Conservation (phyloP, 2,113 vertebrate genomes). For the Tapirus terrestris region DNA sequence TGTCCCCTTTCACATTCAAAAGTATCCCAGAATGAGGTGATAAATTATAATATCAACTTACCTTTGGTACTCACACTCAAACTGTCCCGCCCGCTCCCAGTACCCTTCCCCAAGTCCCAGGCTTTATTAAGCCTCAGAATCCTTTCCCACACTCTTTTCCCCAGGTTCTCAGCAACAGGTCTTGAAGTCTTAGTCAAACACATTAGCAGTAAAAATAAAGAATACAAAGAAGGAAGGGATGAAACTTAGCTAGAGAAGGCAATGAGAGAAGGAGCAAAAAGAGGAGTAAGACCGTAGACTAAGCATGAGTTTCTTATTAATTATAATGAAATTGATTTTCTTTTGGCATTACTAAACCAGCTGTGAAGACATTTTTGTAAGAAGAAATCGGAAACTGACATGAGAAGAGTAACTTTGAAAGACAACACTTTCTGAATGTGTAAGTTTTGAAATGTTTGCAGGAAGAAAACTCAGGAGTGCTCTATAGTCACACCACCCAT, state of each 20-base stretch:
- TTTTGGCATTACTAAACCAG: background rate
- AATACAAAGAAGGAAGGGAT: background rate
- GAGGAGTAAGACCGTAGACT: background rate
- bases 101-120: background rate
- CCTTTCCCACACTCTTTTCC: slow-evolving; percentile 9
- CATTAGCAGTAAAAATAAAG: slow-evolving; percentile 55
- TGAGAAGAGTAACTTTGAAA: background rate
- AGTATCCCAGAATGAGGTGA: background rate
- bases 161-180: slow-evolving; percentile 27
- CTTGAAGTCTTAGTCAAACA: slow-evolving; percentile 53
- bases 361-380: slow-evolving; percentile 18
- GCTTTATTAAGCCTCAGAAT: slow-evolving; percentile 26
- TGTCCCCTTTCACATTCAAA: background rate
- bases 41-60: background rate
- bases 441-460: background rate
- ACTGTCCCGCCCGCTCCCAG: background rate
- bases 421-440: background rate
- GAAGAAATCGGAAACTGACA: background rate
- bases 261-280: background rate
- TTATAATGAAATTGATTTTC: background rate
- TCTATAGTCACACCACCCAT: background rate
- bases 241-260: background rate
- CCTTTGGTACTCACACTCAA: background rate
- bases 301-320: background rate
- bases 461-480: background rate